Evolutionary conservation across 1,140 invertebrate genomes (phyloP).

Genomic region (Drosophila sturtevanti): DNA sequence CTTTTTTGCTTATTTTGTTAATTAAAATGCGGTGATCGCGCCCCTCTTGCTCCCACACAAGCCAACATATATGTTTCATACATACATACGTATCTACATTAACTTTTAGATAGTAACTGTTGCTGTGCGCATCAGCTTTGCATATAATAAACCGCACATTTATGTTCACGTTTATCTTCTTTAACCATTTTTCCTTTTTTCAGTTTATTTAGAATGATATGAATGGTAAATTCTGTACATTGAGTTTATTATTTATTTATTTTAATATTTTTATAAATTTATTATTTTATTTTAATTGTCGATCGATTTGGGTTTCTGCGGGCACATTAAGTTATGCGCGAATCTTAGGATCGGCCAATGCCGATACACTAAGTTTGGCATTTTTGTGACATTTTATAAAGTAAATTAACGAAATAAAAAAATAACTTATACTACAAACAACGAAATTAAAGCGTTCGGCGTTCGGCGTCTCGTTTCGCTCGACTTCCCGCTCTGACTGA

Average conservation of each 20-base stretch:
- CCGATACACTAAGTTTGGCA: neutral
- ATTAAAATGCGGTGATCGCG: slow-evolving; percentile 59
- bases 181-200: neutral
- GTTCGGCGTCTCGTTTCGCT: slow-evolving; percentile 54
- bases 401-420: neutral
- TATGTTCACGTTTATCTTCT: neutral
- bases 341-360: neutral
- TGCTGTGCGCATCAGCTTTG: neutral
- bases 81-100: neutral
- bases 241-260: too few species aligned
- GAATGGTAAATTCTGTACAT: neutral
- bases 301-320: neutral
- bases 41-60: neutral
- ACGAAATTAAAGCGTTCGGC: slow-evolving; percentile 25
- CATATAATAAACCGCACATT: neutral
- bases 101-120: neutral
- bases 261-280: too few species aligned
- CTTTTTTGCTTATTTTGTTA: slow-evolving; percentile 70
- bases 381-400: neutral
- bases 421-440: slow-evolving; percentile 28
- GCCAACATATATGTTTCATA: neutral
- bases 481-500: slow-evolving; percentile 52
- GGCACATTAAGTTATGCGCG: neutral
- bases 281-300: too few species aligned
- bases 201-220: neutral